Evolutionary conservation across 2,797 vertebrate genomes (phyloP).

Genomic region (Anguilla pacifica): DNA sequence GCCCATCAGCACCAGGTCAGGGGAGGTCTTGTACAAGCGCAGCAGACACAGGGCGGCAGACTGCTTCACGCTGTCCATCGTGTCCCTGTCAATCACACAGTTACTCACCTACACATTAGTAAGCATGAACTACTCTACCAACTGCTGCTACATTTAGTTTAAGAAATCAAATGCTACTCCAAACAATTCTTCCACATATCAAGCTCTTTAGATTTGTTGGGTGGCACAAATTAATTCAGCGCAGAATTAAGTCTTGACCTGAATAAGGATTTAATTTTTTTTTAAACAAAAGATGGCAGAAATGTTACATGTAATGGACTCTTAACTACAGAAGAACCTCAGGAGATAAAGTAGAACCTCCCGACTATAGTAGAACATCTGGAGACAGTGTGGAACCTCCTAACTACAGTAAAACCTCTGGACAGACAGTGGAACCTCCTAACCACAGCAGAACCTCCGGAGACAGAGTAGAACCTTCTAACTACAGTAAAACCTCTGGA

Average conservation of each 20-base stretch:
- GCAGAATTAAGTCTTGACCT: neutral
- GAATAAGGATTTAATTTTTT: neutral
- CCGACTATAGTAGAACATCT: no score
- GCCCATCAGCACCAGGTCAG: constrained; percentile 89
- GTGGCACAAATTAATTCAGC: neutral
- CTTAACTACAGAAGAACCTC: no score
- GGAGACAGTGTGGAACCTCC: no score
- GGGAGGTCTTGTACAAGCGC: constrained; percentile 89
- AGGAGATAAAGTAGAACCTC: no score
- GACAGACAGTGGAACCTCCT: no score
- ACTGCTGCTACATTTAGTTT: neutral
- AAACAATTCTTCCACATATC: neutral
- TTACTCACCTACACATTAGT: constrained; percentile 45
- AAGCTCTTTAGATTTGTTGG: neutral
- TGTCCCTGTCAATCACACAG: constrained; percentile 72
- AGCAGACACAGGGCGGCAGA: constrained; percentile 86
- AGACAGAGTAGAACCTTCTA: no score
- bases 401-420: no score
- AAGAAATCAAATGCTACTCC: neutral
- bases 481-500: no score
- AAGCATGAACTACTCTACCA: neutral
- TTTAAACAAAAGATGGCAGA: neutral
- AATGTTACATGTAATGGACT: neutral
- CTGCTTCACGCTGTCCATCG: constrained; percentile 94
- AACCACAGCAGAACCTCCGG: no score